phyloP scores from a whole-genome alignment of 2,113 vertebrate genomes.

The Coryphaenoides rupestris region DNA sequence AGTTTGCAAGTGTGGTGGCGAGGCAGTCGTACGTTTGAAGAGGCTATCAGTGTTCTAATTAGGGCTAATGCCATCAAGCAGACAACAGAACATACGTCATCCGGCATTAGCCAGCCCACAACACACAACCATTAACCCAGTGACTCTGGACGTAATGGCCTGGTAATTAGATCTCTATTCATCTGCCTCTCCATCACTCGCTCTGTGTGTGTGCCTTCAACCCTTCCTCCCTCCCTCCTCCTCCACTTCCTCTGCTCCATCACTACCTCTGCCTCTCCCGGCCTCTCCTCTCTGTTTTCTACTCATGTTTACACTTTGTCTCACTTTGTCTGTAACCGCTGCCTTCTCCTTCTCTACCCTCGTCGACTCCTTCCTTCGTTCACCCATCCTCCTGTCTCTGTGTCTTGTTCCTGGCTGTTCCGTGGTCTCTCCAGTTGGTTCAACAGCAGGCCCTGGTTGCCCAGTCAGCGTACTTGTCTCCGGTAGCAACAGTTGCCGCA shows the following conservation, averaged over 20 bases:
- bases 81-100: conserved; percentile 73
- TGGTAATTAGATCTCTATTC: conserved; percentile 75
- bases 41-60: conserved; percentile 70
- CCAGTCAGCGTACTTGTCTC: conserved; percentile 90
- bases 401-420: conserved; percentile 11
- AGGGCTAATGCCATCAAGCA: conserved; percentile 63
- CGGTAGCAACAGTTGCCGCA: conserved; percentile 87
- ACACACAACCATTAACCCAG: conserved; percentile 70
- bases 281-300: conserved; percentile 28
- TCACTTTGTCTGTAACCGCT: conserved; percentile 1
- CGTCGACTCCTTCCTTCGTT: not conserved
- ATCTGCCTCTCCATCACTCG: conserved; percentile 64
- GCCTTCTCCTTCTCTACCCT: not conserved
- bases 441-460: conserved; percentile 91
- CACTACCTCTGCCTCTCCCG: conserved; percentile 9
- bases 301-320: not conserved
- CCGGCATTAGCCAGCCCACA: conserved; percentile 70
- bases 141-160: conserved; percentile 69
- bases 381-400: conserved; percentile 13
- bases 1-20: conserved; percentile 52
- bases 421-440: conserved; percentile 79
- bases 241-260: conserved; percentile 16
- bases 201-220: conserved; percentile 32
- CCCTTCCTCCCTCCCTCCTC: conserved; percentile 1
- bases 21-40: conserved; percentile 71